phyloP scores from a whole-genome alignment of 2,797 vertebrate species.

The Bucorvus abyssinicus region DNA sequence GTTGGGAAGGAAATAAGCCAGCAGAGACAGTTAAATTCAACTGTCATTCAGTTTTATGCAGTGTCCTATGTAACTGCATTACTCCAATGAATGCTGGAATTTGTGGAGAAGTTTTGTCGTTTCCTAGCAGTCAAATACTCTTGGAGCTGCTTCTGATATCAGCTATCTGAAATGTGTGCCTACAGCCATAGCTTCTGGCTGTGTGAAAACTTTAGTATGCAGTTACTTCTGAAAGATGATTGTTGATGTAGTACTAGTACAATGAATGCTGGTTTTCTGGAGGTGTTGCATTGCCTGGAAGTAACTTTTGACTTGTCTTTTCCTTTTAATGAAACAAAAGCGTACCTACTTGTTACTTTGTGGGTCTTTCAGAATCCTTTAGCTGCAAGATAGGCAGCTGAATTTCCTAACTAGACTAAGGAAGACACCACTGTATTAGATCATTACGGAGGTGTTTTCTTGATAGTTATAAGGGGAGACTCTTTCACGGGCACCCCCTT shows the following conservation, averaged over 20 bases:
- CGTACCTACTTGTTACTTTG: accelerated
- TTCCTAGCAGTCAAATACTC: neutral
- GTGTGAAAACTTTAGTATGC: neutral
- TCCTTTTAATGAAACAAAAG: neutral
- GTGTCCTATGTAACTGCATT: neutral
- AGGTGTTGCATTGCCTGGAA: neutral
- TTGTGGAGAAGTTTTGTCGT: neutral
- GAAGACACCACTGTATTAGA: neutral
- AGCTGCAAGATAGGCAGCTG: neutral
- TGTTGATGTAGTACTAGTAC: neutral
- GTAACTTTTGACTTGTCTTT: neutral
- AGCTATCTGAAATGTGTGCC: neutral
- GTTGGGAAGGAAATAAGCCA: neutral
- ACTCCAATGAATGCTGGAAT: neutral
- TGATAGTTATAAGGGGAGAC: neutral
- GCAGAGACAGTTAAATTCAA: neutral
- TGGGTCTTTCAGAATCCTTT: neutral
- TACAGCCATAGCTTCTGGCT: neutral
- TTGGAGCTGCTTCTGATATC: neutral
- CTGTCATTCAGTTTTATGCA: neutral
- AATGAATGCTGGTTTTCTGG: neutral
- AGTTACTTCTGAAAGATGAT: neutral
- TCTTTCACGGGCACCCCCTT: too few relatives aligned
- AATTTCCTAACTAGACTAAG: neutral
- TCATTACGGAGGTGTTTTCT: neutral